Conservation (phyloP, 2,113 vertebrate genomes). For the Tenebrosternarchus preto region DNA sequence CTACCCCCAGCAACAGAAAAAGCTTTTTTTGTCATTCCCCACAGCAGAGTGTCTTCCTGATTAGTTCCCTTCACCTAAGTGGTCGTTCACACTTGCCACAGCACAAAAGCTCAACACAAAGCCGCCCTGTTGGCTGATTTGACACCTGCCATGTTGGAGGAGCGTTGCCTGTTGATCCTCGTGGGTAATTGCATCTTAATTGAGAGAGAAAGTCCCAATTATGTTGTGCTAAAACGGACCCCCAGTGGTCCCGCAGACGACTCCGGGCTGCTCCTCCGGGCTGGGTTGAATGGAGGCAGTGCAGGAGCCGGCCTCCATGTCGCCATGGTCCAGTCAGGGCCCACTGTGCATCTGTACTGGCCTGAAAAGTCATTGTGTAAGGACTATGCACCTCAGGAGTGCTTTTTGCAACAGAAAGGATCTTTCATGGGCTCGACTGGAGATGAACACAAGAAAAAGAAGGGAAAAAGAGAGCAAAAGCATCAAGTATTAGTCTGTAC, state of each 20-base stretch:
- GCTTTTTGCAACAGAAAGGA: constrained; percentile 38
- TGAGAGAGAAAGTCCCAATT: constrained; percentile 39
- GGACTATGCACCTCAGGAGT: constrained; percentile 30
- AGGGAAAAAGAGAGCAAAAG: not conserved
- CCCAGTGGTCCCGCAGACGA: constrained; percentile 27
- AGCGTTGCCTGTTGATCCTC: constrained; percentile 26
- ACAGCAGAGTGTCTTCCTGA: constrained; percentile 21
- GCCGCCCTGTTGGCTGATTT: constrained; percentile 34
- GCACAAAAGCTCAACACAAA: constrained; percentile 20
- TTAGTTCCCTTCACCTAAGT: constrained; percentile 21
- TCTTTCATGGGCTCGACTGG: constrained; percentile 42
- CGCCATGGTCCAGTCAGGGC: constrained; percentile 24
- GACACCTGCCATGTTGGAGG: constrained; percentile 27
- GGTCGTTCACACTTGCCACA: constrained; percentile 31
- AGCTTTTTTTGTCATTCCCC: not conserved
- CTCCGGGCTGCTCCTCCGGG: constrained; percentile 10
- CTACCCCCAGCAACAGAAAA: not conserved
- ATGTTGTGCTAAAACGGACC: constrained; percentile 34
- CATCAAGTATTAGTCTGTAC: constrained; percentile 10
- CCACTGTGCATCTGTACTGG: constrained; percentile 32
- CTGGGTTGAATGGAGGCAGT: constrained; percentile 10
- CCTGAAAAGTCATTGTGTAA: constrained; percentile 47
- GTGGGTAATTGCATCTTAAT: constrained; percentile 36
- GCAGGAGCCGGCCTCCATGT: constrained; percentile 12
- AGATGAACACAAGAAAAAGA: constrained; percentile 23